Evolutionary conservation across 2,797 vertebrate species (phyloP).

Genomic region (Enteromius mattozi): DNA sequence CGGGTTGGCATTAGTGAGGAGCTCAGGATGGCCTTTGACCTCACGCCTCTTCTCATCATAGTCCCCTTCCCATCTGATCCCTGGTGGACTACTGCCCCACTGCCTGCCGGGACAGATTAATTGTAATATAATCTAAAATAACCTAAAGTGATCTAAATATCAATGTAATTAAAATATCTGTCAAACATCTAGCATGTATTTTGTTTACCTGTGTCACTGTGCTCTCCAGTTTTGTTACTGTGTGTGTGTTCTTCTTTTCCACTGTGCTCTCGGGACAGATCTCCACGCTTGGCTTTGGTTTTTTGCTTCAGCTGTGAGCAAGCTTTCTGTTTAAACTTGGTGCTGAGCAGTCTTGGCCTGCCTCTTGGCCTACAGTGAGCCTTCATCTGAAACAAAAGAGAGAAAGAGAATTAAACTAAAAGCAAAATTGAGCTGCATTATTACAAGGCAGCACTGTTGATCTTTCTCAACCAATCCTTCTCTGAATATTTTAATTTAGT

Average conservation of each 20-base stretch:
- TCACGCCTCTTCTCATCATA: constrained; percentile 74
- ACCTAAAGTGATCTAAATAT: not conserved
- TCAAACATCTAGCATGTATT: not conserved
- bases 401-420: constrained; percentile 1
- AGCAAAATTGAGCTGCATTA: not conserved
- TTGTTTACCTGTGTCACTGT: constrained; percentile 51
- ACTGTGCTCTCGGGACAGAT: constrained; percentile 70
- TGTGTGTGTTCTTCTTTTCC: constrained; percentile 59
- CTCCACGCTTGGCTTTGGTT: constrained; percentile 80
- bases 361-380: constrained; percentile 80
- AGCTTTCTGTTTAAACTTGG: constrained; percentile 72
- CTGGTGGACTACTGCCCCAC: constrained; percentile 65
- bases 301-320: constrained; percentile 87
- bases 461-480: not conserved
- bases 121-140: not conserved
- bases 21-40: constrained; percentile 71
- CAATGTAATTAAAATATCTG: not conserved
- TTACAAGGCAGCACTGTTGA: not conserved
- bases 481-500: not conserved
- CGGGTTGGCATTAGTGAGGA: constrained; percentile 45
- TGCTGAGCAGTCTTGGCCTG: constrained; percentile 76
- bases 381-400: constrained; percentile 77
- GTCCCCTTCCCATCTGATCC: constrained; percentile 63
- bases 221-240: constrained; percentile 40
- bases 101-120: constrained; percentile 46